Evolutionary conservation across 2,797 vertebrate species (phyloP).

Genomic region (Thamnophis elegans): DNA sequence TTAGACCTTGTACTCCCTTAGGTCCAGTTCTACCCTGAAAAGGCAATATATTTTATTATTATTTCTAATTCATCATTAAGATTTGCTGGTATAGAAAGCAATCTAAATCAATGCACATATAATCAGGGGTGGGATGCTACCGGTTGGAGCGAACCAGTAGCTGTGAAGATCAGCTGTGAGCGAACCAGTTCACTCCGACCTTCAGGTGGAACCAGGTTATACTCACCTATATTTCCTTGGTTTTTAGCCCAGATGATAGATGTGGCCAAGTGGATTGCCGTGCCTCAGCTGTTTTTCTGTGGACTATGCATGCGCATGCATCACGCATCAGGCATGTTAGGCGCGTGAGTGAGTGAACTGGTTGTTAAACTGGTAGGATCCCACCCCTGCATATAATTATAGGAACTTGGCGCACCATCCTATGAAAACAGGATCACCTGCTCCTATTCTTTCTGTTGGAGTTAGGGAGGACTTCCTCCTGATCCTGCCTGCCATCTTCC

Average conservation of each 20-base stretch:
- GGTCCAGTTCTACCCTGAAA: conserved; percentile 79
- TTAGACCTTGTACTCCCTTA: conserved; percentile 86
- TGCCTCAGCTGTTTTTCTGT: no score
- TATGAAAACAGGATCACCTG: neutral
- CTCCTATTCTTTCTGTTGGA: neutral
- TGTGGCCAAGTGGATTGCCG: no score
- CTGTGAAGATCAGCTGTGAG: no score
- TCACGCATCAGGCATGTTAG: no score
- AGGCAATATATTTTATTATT: conserved; percentile 37
- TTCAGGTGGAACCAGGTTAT: no score
- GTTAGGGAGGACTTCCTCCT: neutral
- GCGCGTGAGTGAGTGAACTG: no score
- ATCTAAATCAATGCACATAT: neutral
- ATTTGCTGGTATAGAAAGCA: neutral
- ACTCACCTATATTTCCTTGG: no score
- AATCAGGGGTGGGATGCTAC: neutral
- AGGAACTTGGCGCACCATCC: neutral
- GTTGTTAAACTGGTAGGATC: no score
- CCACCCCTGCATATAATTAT: neutral
- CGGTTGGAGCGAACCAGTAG: no score
- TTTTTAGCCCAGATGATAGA: no score
- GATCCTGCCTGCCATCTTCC: neutral
- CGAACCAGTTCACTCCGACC: no score
- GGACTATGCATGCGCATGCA: no score
- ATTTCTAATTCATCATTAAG: conserved; percentile 27